Conservation (phyloP, 2,797 vertebrate species). For the Neosilurus hyrtlii region DNA sequence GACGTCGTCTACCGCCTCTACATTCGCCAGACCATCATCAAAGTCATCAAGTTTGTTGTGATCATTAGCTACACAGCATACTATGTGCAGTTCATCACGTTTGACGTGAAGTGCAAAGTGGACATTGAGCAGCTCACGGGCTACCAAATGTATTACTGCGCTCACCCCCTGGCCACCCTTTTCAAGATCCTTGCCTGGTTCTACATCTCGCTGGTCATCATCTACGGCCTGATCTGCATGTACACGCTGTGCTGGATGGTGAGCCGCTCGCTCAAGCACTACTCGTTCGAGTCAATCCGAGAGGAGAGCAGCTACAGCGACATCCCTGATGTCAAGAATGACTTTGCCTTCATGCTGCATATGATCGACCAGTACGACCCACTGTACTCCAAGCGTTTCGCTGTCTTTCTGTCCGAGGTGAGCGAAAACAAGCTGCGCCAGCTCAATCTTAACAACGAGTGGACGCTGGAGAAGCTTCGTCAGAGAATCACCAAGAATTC, state of each 20-base stretch:
- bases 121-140: constrained; percentile 92
- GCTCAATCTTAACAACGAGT: constrained; percentile 97
- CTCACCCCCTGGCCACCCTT: constrained; percentile 92
- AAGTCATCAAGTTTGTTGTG: constrained; percentile 92
- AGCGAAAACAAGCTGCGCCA: constrained; percentile 97
- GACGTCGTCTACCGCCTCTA: constrained; percentile 96
- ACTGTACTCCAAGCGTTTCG: constrained; percentile 95
- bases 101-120: constrained; percentile 86
- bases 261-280: constrained; percentile 89
- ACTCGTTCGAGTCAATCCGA: constrained; percentile 95
- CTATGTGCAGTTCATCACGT: constrained; percentile 86
- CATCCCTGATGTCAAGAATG: constrained; percentile 95
- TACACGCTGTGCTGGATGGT: constrained; percentile 98
- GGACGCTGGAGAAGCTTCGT: constrained; percentile 94
- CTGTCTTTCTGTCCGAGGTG: constrained; percentile 95
- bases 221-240: constrained; percentile 95
- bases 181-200: constrained; percentile 96
- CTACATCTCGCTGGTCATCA: constrained; percentile 92
- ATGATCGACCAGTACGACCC: constrained; percentile 98
- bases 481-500: constrained; percentile 95
- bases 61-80: constrained; percentile 95
- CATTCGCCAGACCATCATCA: constrained; percentile 95
- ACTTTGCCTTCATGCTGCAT: constrained; percentile 98
- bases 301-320: constrained; percentile 98
- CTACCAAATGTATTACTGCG: constrained; percentile 89